phyloP scores from a whole-genome alignment of 1,140 invertebrate genomes.

The Caenorhabditis latens region DNA sequence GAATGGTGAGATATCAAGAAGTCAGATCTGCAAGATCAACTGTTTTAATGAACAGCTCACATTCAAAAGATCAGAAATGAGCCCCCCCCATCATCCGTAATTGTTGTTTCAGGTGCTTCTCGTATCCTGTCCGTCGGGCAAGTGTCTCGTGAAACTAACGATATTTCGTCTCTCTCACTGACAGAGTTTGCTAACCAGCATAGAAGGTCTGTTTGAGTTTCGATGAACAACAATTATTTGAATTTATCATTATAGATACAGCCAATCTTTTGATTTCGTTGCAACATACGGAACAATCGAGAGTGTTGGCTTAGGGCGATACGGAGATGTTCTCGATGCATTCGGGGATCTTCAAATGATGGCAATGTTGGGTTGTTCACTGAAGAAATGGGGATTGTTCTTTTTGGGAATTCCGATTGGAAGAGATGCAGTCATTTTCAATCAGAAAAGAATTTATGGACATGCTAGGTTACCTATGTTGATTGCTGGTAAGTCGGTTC shows the following conservation, averaged over 20 bases:
- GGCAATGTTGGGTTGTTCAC: constrained; percentile 20
- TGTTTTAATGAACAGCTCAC: not conserved
- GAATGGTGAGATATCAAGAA: not conserved
- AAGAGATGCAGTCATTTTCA: constrained; percentile 26
- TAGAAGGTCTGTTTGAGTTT: not conserved
- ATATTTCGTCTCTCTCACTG: not conserved
- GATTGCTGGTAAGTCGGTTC: not conserved
- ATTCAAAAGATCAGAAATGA: not conserved
- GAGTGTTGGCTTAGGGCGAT: constrained; percentile 31
- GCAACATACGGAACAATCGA: constrained; percentile 19
- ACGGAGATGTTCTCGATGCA: constrained; percentile 44
- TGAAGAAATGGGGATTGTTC: constrained; percentile 55
- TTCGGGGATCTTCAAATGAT: constrained; percentile 50
- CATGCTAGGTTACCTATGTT: constrained; percentile 20
- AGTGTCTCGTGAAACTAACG: not conserved
- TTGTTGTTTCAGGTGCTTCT: constrained; percentile 32
- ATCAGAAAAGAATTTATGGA: constrained; percentile 50
- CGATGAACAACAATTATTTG: not conserved
- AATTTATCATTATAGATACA: not conserved
- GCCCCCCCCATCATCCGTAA: not conserved
- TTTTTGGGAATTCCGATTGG: constrained; percentile 47
- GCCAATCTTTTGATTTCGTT: constrained; percentile 28
- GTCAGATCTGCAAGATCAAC: not conserved
- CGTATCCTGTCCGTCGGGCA: constrained; percentile 11
- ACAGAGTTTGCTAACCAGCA: not conserved